These are phyloP conservation scores for Leptopilina myrica DNA, from an alignment of 2,888 invertebrate genomes.

Conservation along the genomic window DNA sequence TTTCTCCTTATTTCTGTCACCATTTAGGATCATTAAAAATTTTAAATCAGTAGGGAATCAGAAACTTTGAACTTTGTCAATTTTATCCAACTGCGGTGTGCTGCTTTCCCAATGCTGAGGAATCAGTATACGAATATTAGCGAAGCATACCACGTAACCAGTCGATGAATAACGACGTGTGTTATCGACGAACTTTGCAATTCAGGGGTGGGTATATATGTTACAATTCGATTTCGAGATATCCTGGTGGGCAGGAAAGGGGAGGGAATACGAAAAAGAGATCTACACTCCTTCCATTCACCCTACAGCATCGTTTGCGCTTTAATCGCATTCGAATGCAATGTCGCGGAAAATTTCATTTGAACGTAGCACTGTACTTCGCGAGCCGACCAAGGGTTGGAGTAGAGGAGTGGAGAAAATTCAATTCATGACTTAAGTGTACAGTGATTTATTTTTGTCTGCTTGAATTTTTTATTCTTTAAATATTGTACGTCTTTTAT, in stretches of 20 bases:
- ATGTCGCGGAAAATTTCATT: slow-evolving; percentile 79
- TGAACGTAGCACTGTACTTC: slow-evolving; percentile 61
- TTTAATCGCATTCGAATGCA: slow-evolving; percentile 78
- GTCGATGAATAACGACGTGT: slow-evolving; percentile 66
- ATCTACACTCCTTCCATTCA: slow-evolving; percentile 61
- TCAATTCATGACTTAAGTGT: slow-evolving; percentile 22
- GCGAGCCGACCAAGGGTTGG: slow-evolving; percentile 44
- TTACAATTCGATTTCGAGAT: slow-evolving; percentile 73
- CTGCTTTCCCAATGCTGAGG: slow-evolving; percentile 50
- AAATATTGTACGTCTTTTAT: neutral
- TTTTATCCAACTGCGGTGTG: too few species aligned
- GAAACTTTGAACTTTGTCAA: neutral
- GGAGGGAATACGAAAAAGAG: slow-evolving; percentile 37
- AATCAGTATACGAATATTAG: slow-evolving; percentile 65
- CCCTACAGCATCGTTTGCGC: slow-evolving; percentile 69
- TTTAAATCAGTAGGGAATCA: neutral
- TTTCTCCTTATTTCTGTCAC: too few species aligned
- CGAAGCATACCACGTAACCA: slow-evolving; percentile 61
- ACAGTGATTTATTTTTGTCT: slow-evolving; percentile 21
- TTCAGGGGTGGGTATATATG: slow-evolving; percentile 62
- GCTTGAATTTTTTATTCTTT: neutral
- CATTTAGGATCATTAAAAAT: too few species aligned
- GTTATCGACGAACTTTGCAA: slow-evolving; percentile 41
- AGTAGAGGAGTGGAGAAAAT: slow-evolving; percentile 46
- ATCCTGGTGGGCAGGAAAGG: slow-evolving; percentile 52